Conservation (phyloP, 2,888 invertebrate species). For the Alviniconcha strummeri region DNA sequence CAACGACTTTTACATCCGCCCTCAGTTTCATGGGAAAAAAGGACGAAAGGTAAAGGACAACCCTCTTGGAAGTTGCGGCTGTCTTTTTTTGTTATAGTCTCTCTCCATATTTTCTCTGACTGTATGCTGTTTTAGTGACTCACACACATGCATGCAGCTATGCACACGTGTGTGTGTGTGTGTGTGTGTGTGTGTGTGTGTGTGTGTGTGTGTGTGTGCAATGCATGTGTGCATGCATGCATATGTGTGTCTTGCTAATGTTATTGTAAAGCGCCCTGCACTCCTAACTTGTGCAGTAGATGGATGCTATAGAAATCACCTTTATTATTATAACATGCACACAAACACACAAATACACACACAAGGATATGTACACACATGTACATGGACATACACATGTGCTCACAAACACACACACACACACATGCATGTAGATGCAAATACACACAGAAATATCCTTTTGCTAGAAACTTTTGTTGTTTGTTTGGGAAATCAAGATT, state of each 20-base stretch:
- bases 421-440: not conserved
- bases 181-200: not conserved
- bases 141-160: not conserved
- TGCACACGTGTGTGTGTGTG: not conserved
- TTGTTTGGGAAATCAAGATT: too few relatives aligned
- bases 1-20: conserved; percentile 76
- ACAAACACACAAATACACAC: too few relatives aligned
- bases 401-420: too few relatives aligned
- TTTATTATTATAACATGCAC: not conserved
- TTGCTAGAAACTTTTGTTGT: too few relatives aligned
- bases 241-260: not conserved
- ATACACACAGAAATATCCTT: too few relatives aligned
- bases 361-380: not conserved
- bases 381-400: not conserved
- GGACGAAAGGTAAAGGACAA: conserved; percentile 77
- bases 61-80: not conserved
- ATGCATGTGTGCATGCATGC: not conserved
- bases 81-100: not conserved
- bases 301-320: not conserved
- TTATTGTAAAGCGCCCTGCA: too few relatives aligned
- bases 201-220: not conserved
- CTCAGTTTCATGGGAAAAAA: conserved; percentile 81
- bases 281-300: not conserved
- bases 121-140: not conserved
- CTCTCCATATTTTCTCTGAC: not conserved